A percentile compares a stretch with the other conserved stretches of the same genome.
These are phyloP conservation scores for Telmatochromis sp. DNA, from an alignment of 2,113 vertebrate species.

Conservation along the genomic window DNA sequence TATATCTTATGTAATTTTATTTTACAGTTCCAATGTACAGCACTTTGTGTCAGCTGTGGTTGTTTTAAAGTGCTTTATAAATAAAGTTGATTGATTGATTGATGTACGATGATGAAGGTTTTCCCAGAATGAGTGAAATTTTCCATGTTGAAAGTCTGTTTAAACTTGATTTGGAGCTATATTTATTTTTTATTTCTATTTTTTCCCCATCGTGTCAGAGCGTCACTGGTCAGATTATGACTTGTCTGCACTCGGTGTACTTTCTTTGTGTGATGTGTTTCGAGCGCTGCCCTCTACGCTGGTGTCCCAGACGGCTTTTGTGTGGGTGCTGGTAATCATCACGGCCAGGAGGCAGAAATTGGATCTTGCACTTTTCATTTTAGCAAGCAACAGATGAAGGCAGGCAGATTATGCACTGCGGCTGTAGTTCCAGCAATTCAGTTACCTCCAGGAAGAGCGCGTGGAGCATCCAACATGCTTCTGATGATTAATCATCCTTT, in stretches of 20 bases:
- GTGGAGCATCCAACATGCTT: neutral
- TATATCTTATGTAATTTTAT: too few species aligned
- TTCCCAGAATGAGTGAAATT: neutral
- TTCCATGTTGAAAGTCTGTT: neutral
- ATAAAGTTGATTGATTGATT: too few species aligned
- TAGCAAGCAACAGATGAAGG: neutral
- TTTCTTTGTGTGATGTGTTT: neutral
- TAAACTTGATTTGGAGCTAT: neutral
- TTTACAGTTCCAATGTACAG: too few species aligned
- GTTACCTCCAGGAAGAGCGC: neutral
- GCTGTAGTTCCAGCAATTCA: neutral
- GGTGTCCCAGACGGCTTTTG: neutral
- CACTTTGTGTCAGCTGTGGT: too few species aligned
- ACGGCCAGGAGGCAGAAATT: neutral
- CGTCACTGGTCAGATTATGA: neutral
- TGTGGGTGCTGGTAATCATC: constrained; percentile 17
- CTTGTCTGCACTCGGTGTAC: constrained; percentile 6
- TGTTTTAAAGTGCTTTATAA: too few species aligned
- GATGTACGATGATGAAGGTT: neutral
- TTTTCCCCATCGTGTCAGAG: neutral
- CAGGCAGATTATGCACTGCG: neutral
- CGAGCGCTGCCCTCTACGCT: neutral
- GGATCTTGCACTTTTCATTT: constrained; percentile 20
- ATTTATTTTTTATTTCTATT: neutral
- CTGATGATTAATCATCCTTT: neutral